Percentiles rank a stretch among this genome's conserved stretches.
phyloP scores from a whole-genome alignment of 2,113 vertebrate species.

The Salvator merianae region DNA sequence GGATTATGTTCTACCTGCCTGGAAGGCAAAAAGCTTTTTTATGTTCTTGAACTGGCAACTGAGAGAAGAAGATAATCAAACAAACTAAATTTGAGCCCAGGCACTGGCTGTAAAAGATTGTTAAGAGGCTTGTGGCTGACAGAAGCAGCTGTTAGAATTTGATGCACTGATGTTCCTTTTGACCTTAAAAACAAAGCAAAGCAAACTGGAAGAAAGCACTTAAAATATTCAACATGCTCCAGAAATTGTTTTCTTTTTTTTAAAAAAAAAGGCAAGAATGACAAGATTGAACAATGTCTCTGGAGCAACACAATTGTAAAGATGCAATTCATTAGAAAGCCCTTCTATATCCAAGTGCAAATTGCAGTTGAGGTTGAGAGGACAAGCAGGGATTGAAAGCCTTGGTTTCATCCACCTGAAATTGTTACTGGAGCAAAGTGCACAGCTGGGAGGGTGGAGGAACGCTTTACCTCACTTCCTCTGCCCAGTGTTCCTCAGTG shows the following conservation, averaged over 20 bases:
- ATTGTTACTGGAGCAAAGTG: too few relatives aligned
- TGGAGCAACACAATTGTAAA: too few relatives aligned
- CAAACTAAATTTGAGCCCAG: background rate
- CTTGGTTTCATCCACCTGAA: too few relatives aligned
- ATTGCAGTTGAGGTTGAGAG: too few relatives aligned
- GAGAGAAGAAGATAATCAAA: background rate
- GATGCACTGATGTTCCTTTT: background rate
- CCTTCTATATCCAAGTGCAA: too few relatives aligned
- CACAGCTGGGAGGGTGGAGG: too few relatives aligned
- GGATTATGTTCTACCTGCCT: background rate
- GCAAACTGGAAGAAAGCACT: background rate
- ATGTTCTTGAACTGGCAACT: background rate
- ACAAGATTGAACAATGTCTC: background rate
- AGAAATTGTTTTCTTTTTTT: background rate
- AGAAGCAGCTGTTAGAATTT: background rate
- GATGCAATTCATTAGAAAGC: too few relatives aligned
- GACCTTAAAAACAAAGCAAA: background rate
- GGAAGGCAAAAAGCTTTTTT: background rate
- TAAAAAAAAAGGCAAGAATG: background rate
- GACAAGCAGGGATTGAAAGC: too few relatives aligned
- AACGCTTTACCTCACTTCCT: too few relatives aligned
- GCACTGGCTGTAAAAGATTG: background rate
- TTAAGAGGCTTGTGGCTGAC: background rate
- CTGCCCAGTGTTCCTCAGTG: background rate
- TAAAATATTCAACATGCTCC: background rate